Conservation (phyloP, 1,140 invertebrate genomes). For the Camponotus floridanus region DNA sequence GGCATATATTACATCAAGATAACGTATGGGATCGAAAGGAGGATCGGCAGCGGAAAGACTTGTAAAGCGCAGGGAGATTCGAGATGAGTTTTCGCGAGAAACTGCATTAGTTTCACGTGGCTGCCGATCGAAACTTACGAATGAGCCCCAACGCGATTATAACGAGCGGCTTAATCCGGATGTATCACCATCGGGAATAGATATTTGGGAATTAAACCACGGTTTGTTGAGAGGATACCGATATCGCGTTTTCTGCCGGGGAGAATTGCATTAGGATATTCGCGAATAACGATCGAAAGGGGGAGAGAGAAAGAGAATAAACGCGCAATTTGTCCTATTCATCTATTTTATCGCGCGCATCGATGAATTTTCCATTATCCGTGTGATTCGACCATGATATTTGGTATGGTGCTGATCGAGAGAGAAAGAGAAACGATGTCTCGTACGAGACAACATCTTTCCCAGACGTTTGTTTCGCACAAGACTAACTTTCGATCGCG, state of each 20-base stretch:
- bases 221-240: conserved; percentile 23
- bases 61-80: not conserved
- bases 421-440: not conserved
- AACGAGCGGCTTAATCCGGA: not conserved
- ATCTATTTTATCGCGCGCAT: conserved; percentile 32
- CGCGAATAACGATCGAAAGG: conserved; percentile 26
- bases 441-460: not conserved
- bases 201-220: conserved; percentile 30
- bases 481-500: conserved; percentile 43
- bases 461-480: conserved; percentile 35
- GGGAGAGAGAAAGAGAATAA: not conserved
- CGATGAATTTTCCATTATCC: conserved; percentile 47
- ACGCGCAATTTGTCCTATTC: conserved; percentile 38
- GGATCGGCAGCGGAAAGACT: not conserved
- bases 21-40: not conserved
- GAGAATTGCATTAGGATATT: conserved; percentile 9
- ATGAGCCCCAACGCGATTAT: conserved; percentile 11
- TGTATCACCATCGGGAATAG: not conserved
- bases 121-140: conserved; percentile 20
- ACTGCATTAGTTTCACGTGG: conserved; percentile 19
- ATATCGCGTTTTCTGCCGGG: not conserved
- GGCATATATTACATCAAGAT: not conserved
- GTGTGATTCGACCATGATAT: not conserved
- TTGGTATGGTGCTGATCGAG: not conserved
- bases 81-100: not conserved